Base-by-base conservation (phyloP, 2,113 vertebrate species). In the Mesocricetus auratus region DNA sequence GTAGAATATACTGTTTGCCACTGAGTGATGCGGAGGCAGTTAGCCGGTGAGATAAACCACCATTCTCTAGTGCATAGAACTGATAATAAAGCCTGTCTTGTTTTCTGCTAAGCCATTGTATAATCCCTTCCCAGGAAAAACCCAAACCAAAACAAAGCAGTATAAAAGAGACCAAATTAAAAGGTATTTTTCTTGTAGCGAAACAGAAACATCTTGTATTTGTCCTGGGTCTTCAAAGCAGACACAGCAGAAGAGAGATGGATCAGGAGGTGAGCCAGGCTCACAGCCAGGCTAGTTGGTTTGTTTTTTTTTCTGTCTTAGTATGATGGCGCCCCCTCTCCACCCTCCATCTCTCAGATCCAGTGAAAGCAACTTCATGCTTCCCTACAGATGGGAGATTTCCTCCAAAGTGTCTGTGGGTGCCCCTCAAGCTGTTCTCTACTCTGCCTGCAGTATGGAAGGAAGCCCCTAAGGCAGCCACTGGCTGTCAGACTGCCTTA, bases 131-230 rank as follows among this genome's bases (percentile, higher is more conserved):
- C 15, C 36, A 88, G 73, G 47, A 62, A 69, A 69, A 86, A 7
- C 6, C 13, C n/a, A 89, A 78, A 79, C 45, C 15, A 92, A 42
- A 42, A 36, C 79, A 81, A 73, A 82, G 60, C 33, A 45, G 22
- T 17, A 79, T 7, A 13, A n/a, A 86, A 81, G 75, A 94, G 47
- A 50, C n/a, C 83, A 79, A 81, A 83, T 79, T 26, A 71, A 95
- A 85, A 94, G 15, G 19, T 39, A 29, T 58, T 92, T 36, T 77
- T 45, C 53, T 90, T 45, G 36, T 8, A 26, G 10, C 47, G 47
- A 89, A 33, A 90, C 42, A 68, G 68, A 90, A 62, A 26, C 29
- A 47, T n/a, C 16, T 29, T 39, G n/a, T 31, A 47, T 24, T 33
- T 77, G 45, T 68, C 69, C 73, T 47, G 21, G 29, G 17, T 33